A percentile compares a stretch with the other conserved stretches of the same genome.
phyloP scores from a whole-genome alignment of 2,888 invertebrate genomes.

The Pyrgus malvae region DNA sequence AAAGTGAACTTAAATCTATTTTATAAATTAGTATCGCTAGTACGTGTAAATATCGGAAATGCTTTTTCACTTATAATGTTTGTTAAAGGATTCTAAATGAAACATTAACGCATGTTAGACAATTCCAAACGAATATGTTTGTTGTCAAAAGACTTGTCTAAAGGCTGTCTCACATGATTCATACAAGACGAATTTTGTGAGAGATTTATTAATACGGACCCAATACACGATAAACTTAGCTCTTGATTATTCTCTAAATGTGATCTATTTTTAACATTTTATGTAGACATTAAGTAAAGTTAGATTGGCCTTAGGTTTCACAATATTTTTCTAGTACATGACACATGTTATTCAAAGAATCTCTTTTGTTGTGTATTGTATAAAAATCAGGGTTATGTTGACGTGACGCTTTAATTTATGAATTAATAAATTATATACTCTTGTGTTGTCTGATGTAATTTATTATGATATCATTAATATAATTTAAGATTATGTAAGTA shows the following conservation, averaged over 20 bases:
- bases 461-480: background rate
- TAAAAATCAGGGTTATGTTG: conserved; percentile 9
- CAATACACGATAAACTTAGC: conserved; percentile 14
- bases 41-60: no score
- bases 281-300: conserved; percentile 22
- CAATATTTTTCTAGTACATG: conserved; percentile 15
- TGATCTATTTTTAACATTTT: conserved; percentile 30
- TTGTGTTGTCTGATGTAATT: background rate
- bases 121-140: no score
- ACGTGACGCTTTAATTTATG: background rate
- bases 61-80: no score
- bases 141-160: no score
- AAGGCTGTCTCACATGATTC: no score
- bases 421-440: background rate
- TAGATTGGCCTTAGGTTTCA: conserved; percentile 21
- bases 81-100: no score
- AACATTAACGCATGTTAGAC: no score
- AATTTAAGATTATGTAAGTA: conserved; percentile 4
- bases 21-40: no score
- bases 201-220: no score
- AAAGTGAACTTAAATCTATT: no score
- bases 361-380: conserved; percentile 2
- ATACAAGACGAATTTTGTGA: no score
- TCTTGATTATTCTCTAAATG: conserved; percentile 21
- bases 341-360: background rate